A percentile compares a stretch with the other conserved stretches of the same genome.
These are phyloP conservation scores for Eupeodes latifasciatus DNA, from an alignment of 2,888 invertebrate genomes.

Conservation along the genomic window DNA sequence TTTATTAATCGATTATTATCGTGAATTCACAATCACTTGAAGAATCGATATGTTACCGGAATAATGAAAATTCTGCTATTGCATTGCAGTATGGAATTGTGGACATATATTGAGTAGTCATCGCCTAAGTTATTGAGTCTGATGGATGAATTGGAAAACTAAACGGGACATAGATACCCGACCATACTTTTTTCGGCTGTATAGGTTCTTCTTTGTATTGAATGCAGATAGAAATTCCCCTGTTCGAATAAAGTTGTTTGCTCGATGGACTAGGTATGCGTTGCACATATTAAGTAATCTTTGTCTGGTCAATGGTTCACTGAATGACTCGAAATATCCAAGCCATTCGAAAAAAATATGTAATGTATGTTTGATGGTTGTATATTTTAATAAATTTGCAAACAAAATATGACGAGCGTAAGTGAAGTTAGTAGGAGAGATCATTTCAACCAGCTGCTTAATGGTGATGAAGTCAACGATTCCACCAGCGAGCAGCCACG, in stretches of 20 bases:
- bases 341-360: no score
- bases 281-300: constrained; percentile 64
- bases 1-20: constrained; percentile 41
- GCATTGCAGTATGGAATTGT: background rate
- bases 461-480: no score
- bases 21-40: constrained; percentile 41
- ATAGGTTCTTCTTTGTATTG: constrained; percentile 7
- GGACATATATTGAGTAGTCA: no score
- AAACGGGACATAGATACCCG: constrained; percentile 20
- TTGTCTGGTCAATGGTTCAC: constrained; percentile 55
- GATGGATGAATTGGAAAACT: constrained; percentile 51
- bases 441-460: no score
- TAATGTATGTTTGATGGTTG: no score
- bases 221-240: background rate
- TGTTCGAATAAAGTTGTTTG: constrained; percentile 41
- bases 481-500: no score
- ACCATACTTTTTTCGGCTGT: constrained; percentile 19
- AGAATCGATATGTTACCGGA: constrained; percentile 43
- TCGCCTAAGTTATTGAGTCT: constrained; percentile 2
- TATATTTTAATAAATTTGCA: no score
- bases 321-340: background rate
- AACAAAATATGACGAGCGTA: no score
- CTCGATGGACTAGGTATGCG: constrained; percentile 47
- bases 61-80: constrained; percentile 47
- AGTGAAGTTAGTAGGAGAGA: no score